Conservation (phyloP, 2,888 invertebrate genomes). For the Bellardia bayeri region DNA sequence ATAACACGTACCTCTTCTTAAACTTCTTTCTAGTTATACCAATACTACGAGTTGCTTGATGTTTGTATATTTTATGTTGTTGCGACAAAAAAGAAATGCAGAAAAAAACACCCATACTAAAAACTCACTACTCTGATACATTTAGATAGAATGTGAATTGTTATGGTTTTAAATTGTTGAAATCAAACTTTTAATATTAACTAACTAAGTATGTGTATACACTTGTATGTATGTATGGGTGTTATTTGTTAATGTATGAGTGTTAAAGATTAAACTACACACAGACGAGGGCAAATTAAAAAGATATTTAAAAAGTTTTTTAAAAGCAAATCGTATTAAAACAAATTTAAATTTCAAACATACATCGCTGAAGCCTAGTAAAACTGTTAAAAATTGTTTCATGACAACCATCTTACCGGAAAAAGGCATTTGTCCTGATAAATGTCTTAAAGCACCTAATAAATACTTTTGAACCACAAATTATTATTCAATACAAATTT, state of each 20-base stretch:
- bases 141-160: conserved; percentile 71
- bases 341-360: too few species aligned
- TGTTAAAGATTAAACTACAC: conserved; percentile 56
- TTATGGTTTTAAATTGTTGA: conserved; percentile 72
- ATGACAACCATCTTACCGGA: too few species aligned
- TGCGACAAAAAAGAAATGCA: background rate
- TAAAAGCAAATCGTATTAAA: too few species aligned
- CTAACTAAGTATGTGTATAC: conserved; percentile 31
- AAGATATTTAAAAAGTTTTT: background rate
- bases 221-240: conserved; percentile 39
- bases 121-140: conserved; percentile 58
- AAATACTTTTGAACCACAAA: too few species aligned
- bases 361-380: too few species aligned
- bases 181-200: conserved; percentile 70
- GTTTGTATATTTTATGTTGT: conserved; percentile 50
- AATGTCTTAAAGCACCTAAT: too few species aligned
- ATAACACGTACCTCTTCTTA: conserved; percentile 74
- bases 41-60: conserved; percentile 45
- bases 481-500: too few species aligned
- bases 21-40: conserved; percentile 54
- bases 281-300: background rate
- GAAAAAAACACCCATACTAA: conserved; percentile 57
- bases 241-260: conserved; percentile 43
- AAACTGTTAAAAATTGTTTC: too few species aligned
- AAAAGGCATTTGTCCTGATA: too few species aligned